Evolutionary conservation across 2,888 invertebrate species (phyloP).

Genomic region (Byasa hedistus): DNA sequence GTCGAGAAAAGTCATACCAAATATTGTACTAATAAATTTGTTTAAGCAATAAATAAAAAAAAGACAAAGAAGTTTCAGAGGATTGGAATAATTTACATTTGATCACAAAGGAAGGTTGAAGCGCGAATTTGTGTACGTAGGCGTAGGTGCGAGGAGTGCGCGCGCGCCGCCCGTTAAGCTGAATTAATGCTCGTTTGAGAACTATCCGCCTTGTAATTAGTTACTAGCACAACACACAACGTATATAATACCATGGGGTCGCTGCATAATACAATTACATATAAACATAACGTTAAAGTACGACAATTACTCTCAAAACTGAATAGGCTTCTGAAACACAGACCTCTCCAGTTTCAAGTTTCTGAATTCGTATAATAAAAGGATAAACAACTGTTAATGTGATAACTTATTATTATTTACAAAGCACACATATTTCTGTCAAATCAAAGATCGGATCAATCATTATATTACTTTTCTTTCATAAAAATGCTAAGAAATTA

Average conservation of each 20-base stretch:
- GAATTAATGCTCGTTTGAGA: conserved; percentile 72
- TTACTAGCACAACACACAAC: conserved; percentile 48
- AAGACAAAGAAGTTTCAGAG: background rate
- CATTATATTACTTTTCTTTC: no score
- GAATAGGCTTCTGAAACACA: no score
- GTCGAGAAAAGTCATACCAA: background rate
- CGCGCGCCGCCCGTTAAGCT: conserved; percentile 62
- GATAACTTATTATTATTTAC: no score
- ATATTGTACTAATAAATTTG: background rate
- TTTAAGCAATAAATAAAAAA: background rate
- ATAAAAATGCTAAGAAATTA: no score
- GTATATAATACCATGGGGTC: background rate
- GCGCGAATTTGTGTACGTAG: background rate
- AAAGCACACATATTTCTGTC: no score
- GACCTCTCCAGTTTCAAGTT: no score
- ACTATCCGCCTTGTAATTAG: conserved; percentile 69
- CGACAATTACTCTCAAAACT: no score
- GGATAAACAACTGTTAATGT: no score
- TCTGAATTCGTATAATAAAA: no score
- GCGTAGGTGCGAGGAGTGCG: conserved; percentile 36
- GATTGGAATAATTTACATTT: conserved; percentile 7
- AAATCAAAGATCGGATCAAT: no score
- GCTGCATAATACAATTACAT: background rate
- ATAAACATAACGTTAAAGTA: no score
- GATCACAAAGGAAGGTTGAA: background rate